phyloP scores from a whole-genome alignment of 2,797 vertebrate species.

The Oreortyx pictus region DNA sequence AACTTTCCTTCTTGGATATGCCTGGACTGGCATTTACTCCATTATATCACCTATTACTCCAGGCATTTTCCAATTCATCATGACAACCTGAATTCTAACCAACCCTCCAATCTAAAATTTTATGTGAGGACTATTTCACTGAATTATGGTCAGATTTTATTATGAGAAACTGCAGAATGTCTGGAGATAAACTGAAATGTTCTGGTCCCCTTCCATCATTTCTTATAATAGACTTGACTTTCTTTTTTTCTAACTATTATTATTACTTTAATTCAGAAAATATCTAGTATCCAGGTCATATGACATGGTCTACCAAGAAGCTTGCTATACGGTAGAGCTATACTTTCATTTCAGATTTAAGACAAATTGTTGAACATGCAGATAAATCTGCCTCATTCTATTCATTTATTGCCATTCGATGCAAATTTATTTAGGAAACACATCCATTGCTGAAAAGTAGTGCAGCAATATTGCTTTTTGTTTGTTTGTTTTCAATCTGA shows the following conservation, averaged over 20 bases:
- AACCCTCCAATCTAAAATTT: not conserved
- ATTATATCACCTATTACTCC: not conserved
- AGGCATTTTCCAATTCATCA: not conserved
- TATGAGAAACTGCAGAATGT: not conserved
- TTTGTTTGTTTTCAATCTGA: not conserved
- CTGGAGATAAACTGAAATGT: not conserved
- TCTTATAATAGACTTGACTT: not conserved
- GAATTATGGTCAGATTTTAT: not conserved
- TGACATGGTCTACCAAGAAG: not conserved
- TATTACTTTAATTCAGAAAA: not conserved
- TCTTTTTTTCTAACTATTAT: not conserved
- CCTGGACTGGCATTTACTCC: not conserved
- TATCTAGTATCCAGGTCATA: not conserved
- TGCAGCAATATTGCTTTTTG: not conserved
- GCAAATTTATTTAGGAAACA: not conserved
- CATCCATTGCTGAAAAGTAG: not conserved
- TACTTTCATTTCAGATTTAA: not conserved
- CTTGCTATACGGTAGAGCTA: not conserved
- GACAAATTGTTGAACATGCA: not conserved
- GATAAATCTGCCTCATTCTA: not conserved
- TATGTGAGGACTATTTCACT: not conserved
- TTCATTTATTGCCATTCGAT: not conserved
- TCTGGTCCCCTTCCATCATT: not conserved
- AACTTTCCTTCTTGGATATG: not conserved
- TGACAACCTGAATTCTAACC: not conserved